A percentile compares a stretch with the other conserved stretches of the same genome.
These are phyloP conservation scores for Pseudois nayaur DNA, from an alignment of 2,113 vertebrate species.

Conservation along the genomic window DNA sequence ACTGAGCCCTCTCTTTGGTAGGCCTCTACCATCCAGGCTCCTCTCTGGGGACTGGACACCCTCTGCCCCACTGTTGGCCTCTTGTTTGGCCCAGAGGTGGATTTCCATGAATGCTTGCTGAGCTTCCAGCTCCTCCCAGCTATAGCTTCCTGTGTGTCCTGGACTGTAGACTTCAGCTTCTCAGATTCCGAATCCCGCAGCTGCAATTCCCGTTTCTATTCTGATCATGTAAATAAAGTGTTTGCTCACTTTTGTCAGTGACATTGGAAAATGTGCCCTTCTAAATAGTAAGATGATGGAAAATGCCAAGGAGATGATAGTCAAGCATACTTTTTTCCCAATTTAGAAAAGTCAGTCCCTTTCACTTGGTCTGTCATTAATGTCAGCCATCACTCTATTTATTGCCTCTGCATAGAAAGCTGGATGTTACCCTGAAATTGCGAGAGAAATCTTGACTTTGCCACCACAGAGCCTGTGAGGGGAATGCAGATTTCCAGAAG, in stretches of 20 bases:
- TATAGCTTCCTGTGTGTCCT: not conserved
- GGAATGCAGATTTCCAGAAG: not conserved
- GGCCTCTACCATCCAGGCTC: not conserved
- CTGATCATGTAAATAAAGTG: not conserved
- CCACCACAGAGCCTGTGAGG: not conserved
- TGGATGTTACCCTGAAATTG: not conserved
- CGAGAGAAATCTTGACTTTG: not conserved
- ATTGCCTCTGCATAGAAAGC: not conserved
- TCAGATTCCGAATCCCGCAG: not conserved
- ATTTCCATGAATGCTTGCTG: not conserved
- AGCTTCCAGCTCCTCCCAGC: not conserved
- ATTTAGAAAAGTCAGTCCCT: not conserved
- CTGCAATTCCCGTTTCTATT: not conserved
- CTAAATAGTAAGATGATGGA: not conserved
- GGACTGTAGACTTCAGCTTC: not conserved
- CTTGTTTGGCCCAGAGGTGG: not conserved
- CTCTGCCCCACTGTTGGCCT: not conserved
- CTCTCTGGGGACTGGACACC: not conserved
- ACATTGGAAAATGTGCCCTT: slow-evolving; percentile 4
- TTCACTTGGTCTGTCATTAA: not conserved
- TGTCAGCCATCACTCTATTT: not conserved
- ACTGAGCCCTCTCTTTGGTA: not conserved
- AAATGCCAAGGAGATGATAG: slow-evolving; percentile 3
- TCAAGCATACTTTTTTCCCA: not conserved
- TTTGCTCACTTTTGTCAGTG: not conserved